Evolutionary conservation across 2,113 vertebrate species (phyloP).

Genomic region (Protobothrops flavoviridis): DNA sequence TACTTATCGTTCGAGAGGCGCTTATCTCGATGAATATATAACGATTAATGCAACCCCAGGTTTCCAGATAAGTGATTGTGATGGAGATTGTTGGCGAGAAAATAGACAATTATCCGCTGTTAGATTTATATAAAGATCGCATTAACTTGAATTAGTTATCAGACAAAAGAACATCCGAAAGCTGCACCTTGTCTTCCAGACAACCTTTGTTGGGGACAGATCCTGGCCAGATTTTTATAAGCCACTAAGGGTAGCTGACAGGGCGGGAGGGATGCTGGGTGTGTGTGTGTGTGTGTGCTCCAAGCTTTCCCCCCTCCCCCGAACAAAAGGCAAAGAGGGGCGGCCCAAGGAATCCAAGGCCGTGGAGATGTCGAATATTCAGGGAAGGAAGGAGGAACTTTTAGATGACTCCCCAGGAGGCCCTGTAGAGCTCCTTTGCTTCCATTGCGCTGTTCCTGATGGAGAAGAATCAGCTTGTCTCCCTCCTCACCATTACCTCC

Average conservation of each 20-base stretch:
- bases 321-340: neutral
- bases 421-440: neutral
- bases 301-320: neutral
- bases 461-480: neutral
- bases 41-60: constrained; percentile 82
- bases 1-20: constrained; percentile 65
- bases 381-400: neutral
- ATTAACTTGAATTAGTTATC: constrained; percentile 88
- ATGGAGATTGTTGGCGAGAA: constrained; percentile 83
- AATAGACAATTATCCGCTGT: constrained; percentile 89
- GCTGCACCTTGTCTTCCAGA: constrained; percentile 73
- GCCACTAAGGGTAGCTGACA: neutral
- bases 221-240: neutral
- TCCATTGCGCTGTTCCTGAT: neutral
- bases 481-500: too few species aligned
- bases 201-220: constrained; percentile 50
- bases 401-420: neutral
- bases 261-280: neutral
- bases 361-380: neutral
- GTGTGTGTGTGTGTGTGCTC: neutral
- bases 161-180: constrained; percentile 78
- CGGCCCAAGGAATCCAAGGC: neutral
- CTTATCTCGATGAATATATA: constrained; percentile 75
- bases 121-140: constrained; percentile 85
- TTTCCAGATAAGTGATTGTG: constrained; percentile 84